These are phyloP conservation scores for Leptinotarsa rubiginosa DNA, from an alignment of 2,888 invertebrate genomes.

Conservation along the genomic window DNA sequence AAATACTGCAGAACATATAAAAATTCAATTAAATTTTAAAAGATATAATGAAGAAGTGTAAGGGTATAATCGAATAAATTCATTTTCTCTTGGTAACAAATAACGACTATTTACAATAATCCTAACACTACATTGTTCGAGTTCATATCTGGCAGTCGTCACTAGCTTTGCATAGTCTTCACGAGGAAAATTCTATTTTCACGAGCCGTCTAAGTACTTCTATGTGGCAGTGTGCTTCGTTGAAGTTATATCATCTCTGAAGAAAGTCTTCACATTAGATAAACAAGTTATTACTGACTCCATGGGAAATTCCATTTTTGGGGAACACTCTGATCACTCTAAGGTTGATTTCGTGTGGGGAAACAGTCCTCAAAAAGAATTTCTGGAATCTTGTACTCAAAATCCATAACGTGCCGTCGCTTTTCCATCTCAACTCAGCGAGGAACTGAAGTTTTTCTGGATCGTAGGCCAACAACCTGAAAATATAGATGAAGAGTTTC, in stretches of 20 bases:
- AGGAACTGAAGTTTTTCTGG: constrained; percentile 81
- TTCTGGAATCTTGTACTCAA: constrained; percentile 84
- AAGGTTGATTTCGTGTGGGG: constrained; percentile 77
- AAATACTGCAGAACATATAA: too few relatives aligned
- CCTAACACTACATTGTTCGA: neutral
- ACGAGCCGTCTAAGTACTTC: neutral
- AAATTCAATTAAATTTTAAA: too few relatives aligned
- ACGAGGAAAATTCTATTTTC: neutral
- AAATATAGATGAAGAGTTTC: constrained; percentile 34
- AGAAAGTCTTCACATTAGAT: constrained; percentile 5
- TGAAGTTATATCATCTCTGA: too few relatives aligned
- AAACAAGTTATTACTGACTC: constrained; percentile 45
- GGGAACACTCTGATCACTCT: constrained; percentile 72
- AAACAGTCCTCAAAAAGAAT: constrained; percentile 78
- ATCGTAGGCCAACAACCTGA: constrained; percentile 79
- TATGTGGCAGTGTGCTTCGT: neutral
- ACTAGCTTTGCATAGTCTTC: neutral
- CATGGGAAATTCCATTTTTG: constrained; percentile 24
- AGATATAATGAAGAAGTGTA: too few relatives aligned
- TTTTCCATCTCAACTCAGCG: constrained; percentile 78
- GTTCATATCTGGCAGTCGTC: neutral
- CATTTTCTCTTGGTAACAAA: neutral
- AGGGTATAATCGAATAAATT: too few relatives aligned
- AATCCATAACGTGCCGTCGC: constrained; percentile 80
- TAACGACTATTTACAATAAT: constrained; percentile 2